phyloP scores from a whole-genome alignment of 1,140 invertebrate genomes.

The Sogatella furcifera region DNA sequence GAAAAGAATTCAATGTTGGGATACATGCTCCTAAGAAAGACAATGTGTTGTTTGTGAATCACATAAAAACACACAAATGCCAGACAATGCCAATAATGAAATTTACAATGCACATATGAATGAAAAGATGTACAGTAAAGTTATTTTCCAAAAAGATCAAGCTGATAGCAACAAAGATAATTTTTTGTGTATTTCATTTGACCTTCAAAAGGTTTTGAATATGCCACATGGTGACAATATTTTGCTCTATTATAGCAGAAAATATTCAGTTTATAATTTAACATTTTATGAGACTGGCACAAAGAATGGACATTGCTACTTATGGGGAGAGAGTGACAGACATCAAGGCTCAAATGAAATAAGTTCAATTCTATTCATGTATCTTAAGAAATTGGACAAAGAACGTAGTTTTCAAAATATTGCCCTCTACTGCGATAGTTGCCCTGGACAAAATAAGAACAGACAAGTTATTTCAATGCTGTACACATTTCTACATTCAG shows the following conservation, averaged over 20 bases:
- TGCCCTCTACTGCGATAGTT: slow-evolving; percentile 21
- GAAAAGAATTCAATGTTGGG: too few species aligned
- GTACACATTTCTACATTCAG: slow-evolving; percentile 14
- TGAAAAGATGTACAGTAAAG: neutral
- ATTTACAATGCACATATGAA: neutral
- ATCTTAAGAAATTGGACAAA: slow-evolving; percentile 13
- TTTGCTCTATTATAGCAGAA: slow-evolving; percentile 17
- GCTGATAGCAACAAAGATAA: neutral
- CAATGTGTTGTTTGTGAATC: too few species aligned
- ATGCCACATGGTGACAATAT: slow-evolving; percentile 22
- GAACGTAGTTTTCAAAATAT: slow-evolving; percentile 7
- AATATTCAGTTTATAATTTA: slow-evolving; percentile 20
- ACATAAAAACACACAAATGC: too few species aligned
- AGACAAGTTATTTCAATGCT: slow-evolving; percentile 18
- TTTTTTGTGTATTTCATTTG: neutral
- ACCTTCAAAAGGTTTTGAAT: slow-evolving; percentile 12
- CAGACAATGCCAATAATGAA: too few species aligned
- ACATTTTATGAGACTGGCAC: slow-evolving; percentile 19
- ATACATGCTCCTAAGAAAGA: too few species aligned
- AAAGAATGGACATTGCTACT: slow-evolving; percentile 12
- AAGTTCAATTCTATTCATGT: slow-evolving; percentile 11
- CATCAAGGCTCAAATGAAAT: slow-evolving; percentile 4
- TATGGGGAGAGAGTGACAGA: slow-evolving; percentile 16
- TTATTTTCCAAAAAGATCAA: neutral
- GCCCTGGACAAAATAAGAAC: slow-evolving; percentile 25